Evolutionary conservation across 2,888 invertebrate species (phyloP).

Genomic region (Cryptocephalus moraei): DNA sequence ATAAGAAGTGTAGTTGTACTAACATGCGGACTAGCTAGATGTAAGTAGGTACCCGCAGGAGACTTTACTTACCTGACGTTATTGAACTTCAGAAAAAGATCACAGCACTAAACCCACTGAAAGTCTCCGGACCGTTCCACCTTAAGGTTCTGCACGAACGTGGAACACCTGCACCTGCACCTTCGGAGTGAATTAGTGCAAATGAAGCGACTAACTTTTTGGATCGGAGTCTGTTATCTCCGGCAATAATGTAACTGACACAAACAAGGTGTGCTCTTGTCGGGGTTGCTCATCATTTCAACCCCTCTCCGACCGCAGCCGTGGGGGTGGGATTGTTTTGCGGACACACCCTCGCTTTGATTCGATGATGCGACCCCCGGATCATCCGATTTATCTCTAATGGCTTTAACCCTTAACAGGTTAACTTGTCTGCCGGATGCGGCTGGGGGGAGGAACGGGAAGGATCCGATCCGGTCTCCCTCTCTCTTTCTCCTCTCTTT

Average conservation of each 20-base stretch:
- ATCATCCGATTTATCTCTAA: conserved; percentile 7
- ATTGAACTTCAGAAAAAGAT: too few species aligned
- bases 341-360: conserved; percentile 31
- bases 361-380: conserved; percentile 17
- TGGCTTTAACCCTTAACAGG: conserved; percentile 8
- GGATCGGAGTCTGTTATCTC: conserved; percentile 28
- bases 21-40: too few species aligned
- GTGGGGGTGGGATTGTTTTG: conserved; percentile 27
- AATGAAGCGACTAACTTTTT: conserved; percentile 24
- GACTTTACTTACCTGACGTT: too few species aligned
- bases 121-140: too few species aligned
- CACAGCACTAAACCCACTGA: too few species aligned
- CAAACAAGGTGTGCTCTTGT: conserved; percentile 30
- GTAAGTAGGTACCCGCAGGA: too few species aligned
- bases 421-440: background rate
- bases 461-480: too few species aligned
- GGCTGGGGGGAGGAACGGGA: too few species aligned
- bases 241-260: conserved; percentile 33
- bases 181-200: conserved; percentile 19
- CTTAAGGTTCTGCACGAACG: too few species aligned
- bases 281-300: conserved; percentile 28
- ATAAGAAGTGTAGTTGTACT: too few species aligned
- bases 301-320: conserved; percentile 29
- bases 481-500: too few species aligned
- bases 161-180: background rate